Base-by-base conservation (phyloP, 2,797 vertebrate species). In the Enteromius fasciolatus region DNA sequence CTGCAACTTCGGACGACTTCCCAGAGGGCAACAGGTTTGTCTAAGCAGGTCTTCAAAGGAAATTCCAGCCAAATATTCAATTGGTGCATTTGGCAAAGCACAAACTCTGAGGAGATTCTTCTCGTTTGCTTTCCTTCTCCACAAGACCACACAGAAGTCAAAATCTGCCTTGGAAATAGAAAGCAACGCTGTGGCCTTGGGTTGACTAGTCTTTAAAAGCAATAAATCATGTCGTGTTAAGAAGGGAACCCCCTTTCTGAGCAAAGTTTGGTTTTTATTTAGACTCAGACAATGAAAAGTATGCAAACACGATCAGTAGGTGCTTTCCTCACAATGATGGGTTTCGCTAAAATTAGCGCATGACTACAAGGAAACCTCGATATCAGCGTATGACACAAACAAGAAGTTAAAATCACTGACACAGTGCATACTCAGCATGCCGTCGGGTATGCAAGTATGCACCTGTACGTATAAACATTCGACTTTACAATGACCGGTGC, bases 341-440 rank as follows among this genome's bases (percentile, higher is more conserved):
- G 52, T 78, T 87, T 84, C 73, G 84, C 72, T 80, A 85, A 83
- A 87, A 81, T 76, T 52, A 82, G 52, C 17, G 33, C 68, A 61
- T 68, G 72, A 66, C 14, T 41, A 33, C 61, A 50, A 36, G 25
- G 61, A 44, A 15, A 41, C 76, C 54, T 57, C 67, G 66, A 84
- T 83, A 73, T 44, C 39, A n/a, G 36, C 3, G 1, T 23, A 14
- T 68, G 63, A 82, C 25, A 44, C 63, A 64, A 50, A 64, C 79
- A 73, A 86, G 20, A 23, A 75, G 76, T 41, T 79, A 46, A 66
- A 23, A 23, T 23, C 41, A 61, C 64, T 39, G 67, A 36, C 67
- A 54, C 6, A 52, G 5, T 63, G 70, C 70, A 80, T 70, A 25
- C 78, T 76, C 69, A 17, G 83, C 79, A 82, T 77, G 67, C 76